phyloP scores from a whole-genome alignment of 2,888 invertebrate species.

The Chymomyza fuscimana region DNA sequence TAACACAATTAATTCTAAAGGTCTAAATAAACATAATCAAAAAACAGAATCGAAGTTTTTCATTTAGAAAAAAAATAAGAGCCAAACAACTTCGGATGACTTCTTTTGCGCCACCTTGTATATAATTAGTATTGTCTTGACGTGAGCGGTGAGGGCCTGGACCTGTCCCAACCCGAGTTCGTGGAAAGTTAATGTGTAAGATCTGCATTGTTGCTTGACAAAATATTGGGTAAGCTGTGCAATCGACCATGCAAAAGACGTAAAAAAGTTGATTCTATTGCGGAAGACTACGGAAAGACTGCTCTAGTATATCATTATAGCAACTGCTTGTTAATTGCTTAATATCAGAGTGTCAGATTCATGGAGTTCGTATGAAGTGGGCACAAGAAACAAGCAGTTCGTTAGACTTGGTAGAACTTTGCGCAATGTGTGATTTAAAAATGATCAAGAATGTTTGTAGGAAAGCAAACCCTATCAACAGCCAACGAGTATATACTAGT shows the following conservation, averaged over 20 bases:
- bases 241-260: slow-evolving; percentile 18
- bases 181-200: not conserved
- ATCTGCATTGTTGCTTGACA: slow-evolving; percentile 55
- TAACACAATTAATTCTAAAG: no score
- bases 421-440: no score
- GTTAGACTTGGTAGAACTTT: no score
- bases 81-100: no score
- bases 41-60: no score
- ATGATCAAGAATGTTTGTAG: no score
- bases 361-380: not conserved
- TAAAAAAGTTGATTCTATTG: not conserved
- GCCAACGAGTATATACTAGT: no score
- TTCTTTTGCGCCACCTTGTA: no score
- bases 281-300: not conserved
- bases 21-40: no score
- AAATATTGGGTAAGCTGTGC: slow-evolving; percentile 54
- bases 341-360: not conserved
- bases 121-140: slow-evolving; percentile 52
- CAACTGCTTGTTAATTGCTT: not conserved
- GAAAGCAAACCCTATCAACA: no score
- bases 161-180: not conserved
- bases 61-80: no score
- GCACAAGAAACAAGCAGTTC: not conserved
- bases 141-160: slow-evolving; percentile 37
- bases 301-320: not conserved